Percentiles rank a stretch among this genome's conserved stretches.
Evolutionary conservation across 2,888 invertebrate genomes (phyloP).

Genomic region (Antitype chi): DNA sequence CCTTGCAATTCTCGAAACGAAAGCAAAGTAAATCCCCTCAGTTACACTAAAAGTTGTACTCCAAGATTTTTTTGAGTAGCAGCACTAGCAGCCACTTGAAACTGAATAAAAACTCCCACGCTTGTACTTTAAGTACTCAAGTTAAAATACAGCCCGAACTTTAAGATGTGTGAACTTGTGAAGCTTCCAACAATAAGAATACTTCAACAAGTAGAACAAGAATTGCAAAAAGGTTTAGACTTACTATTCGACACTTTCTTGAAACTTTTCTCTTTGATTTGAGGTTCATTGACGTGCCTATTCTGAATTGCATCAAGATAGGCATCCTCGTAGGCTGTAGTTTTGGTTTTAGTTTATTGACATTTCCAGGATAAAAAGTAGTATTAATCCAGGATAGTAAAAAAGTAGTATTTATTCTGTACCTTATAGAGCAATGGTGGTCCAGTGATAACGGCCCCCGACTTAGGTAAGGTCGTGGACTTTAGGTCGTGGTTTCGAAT

Average conservation of each 20-base stretch:
- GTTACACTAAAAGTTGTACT: conserved; percentile 12
- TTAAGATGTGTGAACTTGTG: conserved; percentile 36
- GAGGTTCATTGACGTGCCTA: neutral
- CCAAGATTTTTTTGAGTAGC: conserved; percentile 9
- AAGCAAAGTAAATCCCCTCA: conserved; percentile 3
- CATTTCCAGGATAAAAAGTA: too few species aligned
- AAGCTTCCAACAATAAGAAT: conserved; percentile 30
- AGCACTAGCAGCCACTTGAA: conserved; percentile 1
- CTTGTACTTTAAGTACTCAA: conserved; percentile 17
- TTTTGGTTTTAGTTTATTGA: neutral
- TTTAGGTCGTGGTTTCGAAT: too few species aligned
- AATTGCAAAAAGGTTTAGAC: conserved; percentile 17
- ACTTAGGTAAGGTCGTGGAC: too few species aligned
- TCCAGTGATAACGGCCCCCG: too few species aligned
- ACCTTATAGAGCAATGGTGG: too few species aligned
- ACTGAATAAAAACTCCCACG: conserved; percentile 28
- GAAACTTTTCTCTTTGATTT: conserved; percentile 23
- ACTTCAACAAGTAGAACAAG: conserved; percentile 32
- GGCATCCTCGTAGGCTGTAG: neutral
- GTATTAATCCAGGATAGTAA: neutral
- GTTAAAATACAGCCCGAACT: conserved; percentile 44
- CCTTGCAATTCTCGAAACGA: neutral
- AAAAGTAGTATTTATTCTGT: too few species aligned
- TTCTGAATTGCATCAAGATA: neutral
- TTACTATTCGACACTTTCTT: conserved; percentile 1